Evolutionary conservation across 2,113 vertebrate genomes (phyloP).

Genomic region (Chlorodrepanis virens): DNA sequence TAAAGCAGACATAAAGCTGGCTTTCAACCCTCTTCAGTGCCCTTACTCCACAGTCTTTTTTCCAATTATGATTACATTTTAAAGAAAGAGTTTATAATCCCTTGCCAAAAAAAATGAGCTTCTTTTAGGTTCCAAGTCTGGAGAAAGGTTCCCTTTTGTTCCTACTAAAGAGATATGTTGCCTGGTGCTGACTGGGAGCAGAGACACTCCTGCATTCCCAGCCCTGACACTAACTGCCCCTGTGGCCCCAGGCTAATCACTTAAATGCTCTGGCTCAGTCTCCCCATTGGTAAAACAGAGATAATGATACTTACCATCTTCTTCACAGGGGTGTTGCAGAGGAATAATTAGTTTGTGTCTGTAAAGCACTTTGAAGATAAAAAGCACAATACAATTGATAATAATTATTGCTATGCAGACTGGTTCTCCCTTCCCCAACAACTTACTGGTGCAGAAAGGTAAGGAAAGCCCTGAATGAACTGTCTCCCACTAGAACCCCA

Average conservation of each 20-base stretch:
- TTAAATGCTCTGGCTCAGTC: constrained; percentile 63
- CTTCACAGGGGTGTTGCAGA: constrained; percentile 61
- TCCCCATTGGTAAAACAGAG: constrained; percentile 61
- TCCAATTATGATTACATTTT: constrained; percentile 58
- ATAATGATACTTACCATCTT: constrained; percentile 67
- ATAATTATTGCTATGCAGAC: constrained; percentile 63
- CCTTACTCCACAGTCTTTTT: constrained; percentile 9
- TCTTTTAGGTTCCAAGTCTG: constrained; percentile 64
- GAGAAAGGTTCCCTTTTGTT: constrained; percentile 67
- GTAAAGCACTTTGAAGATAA: constrained; percentile 69
- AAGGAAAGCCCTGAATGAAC: constrained; percentile 25
- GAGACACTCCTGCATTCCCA: constrained; percentile 59
- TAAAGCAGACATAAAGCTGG: background rate
- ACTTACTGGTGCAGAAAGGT: constrained; percentile 3
- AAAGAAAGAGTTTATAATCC: constrained; percentile 56
- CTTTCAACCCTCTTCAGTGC: constrained; percentile 1
- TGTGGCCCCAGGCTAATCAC: constrained; percentile 25
- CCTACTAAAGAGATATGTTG: constrained; percentile 54
- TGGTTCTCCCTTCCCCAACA: constrained; percentile 36
- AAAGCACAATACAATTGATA: constrained; percentile 68
- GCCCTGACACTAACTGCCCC: constrained; percentile 23
- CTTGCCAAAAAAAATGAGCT: constrained; percentile 42
- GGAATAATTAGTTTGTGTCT: constrained; percentile 69
- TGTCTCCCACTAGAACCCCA: background rate
- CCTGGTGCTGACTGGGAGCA: constrained; percentile 59